Evolutionary conservation across 2,797 vertebrate genomes (phyloP).

Genomic region (Balearica regulorum): DNA sequence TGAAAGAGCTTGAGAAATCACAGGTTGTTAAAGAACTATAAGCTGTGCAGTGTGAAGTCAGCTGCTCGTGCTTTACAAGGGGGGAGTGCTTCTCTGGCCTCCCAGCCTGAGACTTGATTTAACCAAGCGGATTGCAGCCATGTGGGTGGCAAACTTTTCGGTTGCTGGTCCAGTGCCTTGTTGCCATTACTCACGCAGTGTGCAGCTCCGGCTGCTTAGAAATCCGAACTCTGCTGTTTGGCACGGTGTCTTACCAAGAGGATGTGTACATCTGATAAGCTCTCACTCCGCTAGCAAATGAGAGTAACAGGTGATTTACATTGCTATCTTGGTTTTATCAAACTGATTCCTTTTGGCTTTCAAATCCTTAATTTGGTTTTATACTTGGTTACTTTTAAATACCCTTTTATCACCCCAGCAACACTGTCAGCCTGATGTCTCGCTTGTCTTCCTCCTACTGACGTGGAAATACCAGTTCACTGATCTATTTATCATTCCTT

Average conservation of each 20-base stretch:
- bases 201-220: not conserved
- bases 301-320: constrained; percentile 11
- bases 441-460: not conserved
- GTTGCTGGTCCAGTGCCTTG: not conserved
- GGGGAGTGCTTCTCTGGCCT: not conserved
- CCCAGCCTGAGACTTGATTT: not conserved
- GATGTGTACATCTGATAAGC: constrained; percentile 5
- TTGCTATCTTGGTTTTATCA: constrained; percentile 13
- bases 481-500: constrained; percentile 1
- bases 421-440: not conserved
- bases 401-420: constrained; percentile 3
- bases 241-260: not conserved
- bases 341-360: not conserved
- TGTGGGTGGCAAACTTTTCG: not conserved
- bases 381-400: not conserved
- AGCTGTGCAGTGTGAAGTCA: not conserved
- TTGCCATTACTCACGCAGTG: not conserved
- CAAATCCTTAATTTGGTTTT: constrained; percentile 33
- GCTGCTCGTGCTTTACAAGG: not conserved
- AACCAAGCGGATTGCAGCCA: not conserved
- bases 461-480: constrained; percentile 1
- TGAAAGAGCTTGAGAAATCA: not conserved
- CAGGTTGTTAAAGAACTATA: not conserved
- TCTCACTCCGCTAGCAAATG: not conserved
- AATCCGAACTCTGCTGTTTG: not conserved